Evolutionary conservation across 2,797 vertebrate genomes (phyloP), one percentile per base, ranked within the genome.

Genomic region (Sparus aurata): DNA sequence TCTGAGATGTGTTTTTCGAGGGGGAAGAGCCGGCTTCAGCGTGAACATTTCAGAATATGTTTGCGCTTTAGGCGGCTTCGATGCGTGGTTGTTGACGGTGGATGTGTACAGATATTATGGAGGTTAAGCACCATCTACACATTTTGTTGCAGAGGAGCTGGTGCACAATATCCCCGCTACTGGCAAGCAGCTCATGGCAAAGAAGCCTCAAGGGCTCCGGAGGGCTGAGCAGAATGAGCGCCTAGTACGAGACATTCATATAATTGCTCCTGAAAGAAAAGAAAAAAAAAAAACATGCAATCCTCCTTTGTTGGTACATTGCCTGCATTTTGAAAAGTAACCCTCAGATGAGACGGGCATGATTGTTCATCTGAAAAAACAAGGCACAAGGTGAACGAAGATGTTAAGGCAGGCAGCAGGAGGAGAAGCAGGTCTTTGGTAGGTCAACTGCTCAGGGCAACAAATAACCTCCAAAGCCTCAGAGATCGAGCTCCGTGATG

Each of bases 101-200:
- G 59, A 75, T 67, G 45, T 73, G 75, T 85, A 75, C 74, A 43
- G 69, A 55, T 71, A 81, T 71, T 27, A 66, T 5, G 55, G 47
- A 73, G 57, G 69, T 55, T 69, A 73, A 77, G 60, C 50, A 73
- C 38, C 55, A 49, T 73, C n/a, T 50, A 63, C 18, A 69, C 67
- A 69, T 30, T 27, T 68, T 64, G 66, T 30, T 27, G 49, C 10
- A 46, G 53, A 43, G 64, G 10, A 25, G 23, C 27, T 50, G 27
- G 67, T 50, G 38, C n/a, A 75, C 22, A 62, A 61, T 27, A 75
- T n/a, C 60, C 25, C 68, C 10, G 11, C 38, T 68, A 45, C 41
- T 10, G 1, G 65, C 68, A 70, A 50, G 47, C 15, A 7, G 52
- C 34, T 41, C 41, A 86, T 63, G 46, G 41, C 69, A 57, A 70